Base-by-base conservation (phyloP, 1,140 invertebrate genomes). In the Harpegnathos saltator region DNA sequence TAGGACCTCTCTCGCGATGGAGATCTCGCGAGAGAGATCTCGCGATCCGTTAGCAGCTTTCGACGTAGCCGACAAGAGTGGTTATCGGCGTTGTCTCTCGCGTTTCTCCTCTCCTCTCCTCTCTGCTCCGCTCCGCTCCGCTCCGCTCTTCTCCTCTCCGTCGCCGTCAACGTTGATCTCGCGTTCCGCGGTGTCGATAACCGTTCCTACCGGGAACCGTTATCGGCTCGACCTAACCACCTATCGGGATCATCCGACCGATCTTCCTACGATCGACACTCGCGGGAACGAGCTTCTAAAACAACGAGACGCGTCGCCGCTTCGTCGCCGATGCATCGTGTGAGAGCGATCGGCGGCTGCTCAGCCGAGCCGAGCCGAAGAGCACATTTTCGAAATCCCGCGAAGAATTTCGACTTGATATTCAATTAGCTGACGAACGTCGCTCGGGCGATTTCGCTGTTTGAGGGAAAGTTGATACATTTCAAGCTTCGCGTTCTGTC, bases 131-230 rank as follows among this genome's bases (percentile, higher is more conserved):
- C 26, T 66, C 66, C 54, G 29, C 29, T 58, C 54, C 24, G 14
- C 63, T 77, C 26, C 19, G 2, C 26, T 50, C 29, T 17, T 54
- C 26, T 66, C 66, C 54, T 48, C 29, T 58, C 54, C 24, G n/a
- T 14, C 63, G 65, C 26, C 62, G 50, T 54, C 61, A 15, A 15
- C 59, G 54, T 17, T 78, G 38, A 58, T 48, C 62, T 61, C 26
- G 26, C 68, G 15, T 48, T 61, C 29, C 29, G 50, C 44, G 29
- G 33, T 58, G 61, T 52, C 86, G 85, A 91, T 92, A 90, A 92
- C 91, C 91, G 90, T 92, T 91, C 78, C 69, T 86, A 81, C 52
- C n/a, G 71, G 88, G 83, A 89, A 92, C 91, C 92, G 92, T 92
- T 92, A 92, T 89, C 88, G 80, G 88, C 77, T 86, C 87, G 81